phyloP scores from a whole-genome alignment of 2,888 invertebrate species.

The Sylvicola fuscatus region DNA sequence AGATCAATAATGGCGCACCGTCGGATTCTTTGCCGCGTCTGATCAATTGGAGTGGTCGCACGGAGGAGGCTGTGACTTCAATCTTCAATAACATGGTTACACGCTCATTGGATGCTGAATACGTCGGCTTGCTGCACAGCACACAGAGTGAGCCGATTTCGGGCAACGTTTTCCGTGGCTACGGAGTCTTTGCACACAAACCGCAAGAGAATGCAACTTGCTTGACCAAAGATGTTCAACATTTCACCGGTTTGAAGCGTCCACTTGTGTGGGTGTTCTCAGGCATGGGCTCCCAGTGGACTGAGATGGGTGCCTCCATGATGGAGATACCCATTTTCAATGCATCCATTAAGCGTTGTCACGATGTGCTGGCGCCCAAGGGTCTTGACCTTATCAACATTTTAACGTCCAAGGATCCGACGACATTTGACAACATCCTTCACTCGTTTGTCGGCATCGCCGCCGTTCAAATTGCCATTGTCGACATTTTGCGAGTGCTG shows the following conservation, averaged over 20 bases:
- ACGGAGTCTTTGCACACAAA: conserved; percentile 28
- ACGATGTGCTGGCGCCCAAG: conserved; percentile 32
- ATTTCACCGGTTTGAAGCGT: conserved; percentile 37
- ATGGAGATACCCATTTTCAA: conserved; percentile 55
- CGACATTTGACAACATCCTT: conserved; percentile 39
- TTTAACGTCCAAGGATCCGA: conserved; percentile 37
- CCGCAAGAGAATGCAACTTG: conserved; percentile 14
- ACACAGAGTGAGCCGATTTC: conserved; percentile 33
- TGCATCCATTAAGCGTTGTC: conserved; percentile 41
- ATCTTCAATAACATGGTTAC: conserved; percentile 42
- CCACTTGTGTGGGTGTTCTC: conserved; percentile 82
- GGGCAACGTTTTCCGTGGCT: conserved; percentile 59
- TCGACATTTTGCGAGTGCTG: conserved; percentile 36
- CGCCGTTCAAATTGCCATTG: conserved; percentile 39
- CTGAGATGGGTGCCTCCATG: conserved; percentile 58
- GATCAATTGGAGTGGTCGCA: conserved; percentile 56
- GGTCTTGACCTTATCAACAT: conserved; percentile 42
- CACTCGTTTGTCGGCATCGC: conserved; percentile 56
- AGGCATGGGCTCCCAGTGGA: conserved; percentile 82
- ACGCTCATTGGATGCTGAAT: conserved; percentile 38
- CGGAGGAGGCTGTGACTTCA: conserved; percentile 47
- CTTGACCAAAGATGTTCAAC: conserved; percentile 30
- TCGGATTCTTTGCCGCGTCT: conserved; percentile 48
- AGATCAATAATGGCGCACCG: conserved; percentile 34
- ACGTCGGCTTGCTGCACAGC: conserved; percentile 35